Base-by-base conservation (phyloP, 2,888 invertebrate species). In the Eristalis arbustorum region DNA sequence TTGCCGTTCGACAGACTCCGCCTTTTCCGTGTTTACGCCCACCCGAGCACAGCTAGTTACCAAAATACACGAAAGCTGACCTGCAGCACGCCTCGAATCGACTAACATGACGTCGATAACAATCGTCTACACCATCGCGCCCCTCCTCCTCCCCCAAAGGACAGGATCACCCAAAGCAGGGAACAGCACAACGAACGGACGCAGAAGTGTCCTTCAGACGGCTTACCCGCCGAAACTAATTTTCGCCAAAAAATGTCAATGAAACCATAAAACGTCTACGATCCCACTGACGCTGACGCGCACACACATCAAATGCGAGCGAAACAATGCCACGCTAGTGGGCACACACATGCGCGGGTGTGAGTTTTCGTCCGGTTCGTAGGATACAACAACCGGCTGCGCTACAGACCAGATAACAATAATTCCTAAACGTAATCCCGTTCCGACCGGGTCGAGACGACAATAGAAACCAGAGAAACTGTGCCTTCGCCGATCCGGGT, bases 251-350 rank as follows among this genome's bases (percentile, higher is more conserved):
- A 73, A 75, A 75, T 67, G 75, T 75, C 67, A 75, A 75, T 75
- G 75, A 75, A 75, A 67, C 75, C 75, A 75, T 75, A 75, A 75
- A 75, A 75, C 67, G 66, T 75, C 66, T 75, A 74, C 73, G 23
- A 57, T 34, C 37, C 56, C 57, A 73, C 63, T 59, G 49, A 59
- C 13, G 59, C 63, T 59, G 49, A 59, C 25, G 59, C 25, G 59
- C 23, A 59, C 25, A 28, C 59, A 59, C 49, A 28, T 28, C 59
- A 23, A 28, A 62, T 63, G 62, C n/a, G 31, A 28, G 25, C 31
- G 42, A 62, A 62, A 42, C 42, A 62, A 49, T 42, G 61, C 18
- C 34, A 11, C 40, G 18, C 0, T 28, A 42, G 28, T 18, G 3
- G 18, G 40, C 37, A 23, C 18, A 28, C 11, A 59, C 59, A 42